Conservation (phyloP, 2,797 vertebrate genomes). For the Kryptolebias ocellatus region DNA sequence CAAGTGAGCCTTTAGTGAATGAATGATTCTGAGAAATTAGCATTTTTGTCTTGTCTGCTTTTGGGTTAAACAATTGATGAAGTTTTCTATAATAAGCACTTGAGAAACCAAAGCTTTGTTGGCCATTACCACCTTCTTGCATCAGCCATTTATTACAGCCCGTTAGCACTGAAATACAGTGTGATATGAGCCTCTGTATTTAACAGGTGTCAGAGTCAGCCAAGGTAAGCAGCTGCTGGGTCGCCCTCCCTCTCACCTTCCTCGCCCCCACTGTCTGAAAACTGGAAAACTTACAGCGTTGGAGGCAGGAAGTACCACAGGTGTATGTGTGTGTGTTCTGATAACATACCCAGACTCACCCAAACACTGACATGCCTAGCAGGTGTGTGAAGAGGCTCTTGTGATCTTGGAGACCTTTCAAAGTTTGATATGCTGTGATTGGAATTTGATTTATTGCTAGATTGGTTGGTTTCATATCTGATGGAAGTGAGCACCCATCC, state of each 20-base stretch:
- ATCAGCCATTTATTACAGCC: constrained; percentile 65
- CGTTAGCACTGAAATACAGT: constrained; percentile 44
- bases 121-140: constrained; percentile 67
- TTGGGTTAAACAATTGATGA: constrained; percentile 38
- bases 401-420: constrained; percentile 74
- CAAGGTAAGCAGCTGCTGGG: constrained; percentile 80
- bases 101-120: constrained; percentile 23
- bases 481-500: constrained; percentile 40
- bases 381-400: constrained; percentile 71
- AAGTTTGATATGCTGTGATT: constrained; percentile 65
- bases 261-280: constrained; percentile 65
- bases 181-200: constrained; percentile 47
- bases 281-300: constrained; percentile 76
- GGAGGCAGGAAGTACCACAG: constrained; percentile 73
- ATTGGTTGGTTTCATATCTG: constrained; percentile 50
- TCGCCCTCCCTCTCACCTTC: constrained; percentile 67
- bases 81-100: constrained; percentile 35
- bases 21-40: constrained; percentile 17
- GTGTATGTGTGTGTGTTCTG: constrained; percentile 51
- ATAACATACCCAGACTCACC: constrained; percentile 64
- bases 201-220: constrained; percentile 79
- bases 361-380: constrained; percentile 72
- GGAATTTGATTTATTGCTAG: constrained; percentile 72
- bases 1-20: constrained; percentile 22
- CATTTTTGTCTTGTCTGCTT: constrained; percentile 21